phyloP scores from a whole-genome alignment of 2,797 vertebrate species.

The Benthosema pterotum region DNA sequence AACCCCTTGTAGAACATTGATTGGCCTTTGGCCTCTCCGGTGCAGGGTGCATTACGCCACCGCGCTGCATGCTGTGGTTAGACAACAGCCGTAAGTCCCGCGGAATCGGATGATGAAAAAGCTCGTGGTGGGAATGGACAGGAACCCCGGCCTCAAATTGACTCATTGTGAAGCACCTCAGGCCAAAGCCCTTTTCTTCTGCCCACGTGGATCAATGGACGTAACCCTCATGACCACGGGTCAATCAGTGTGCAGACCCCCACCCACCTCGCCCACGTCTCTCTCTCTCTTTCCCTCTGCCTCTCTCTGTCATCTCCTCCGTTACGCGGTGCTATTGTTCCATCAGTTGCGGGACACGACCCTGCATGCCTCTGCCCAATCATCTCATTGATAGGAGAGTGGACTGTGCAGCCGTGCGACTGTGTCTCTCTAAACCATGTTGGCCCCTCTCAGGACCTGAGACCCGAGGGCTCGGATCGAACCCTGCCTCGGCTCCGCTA shows the following conservation, averaged over 20 bases:
- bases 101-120: conserved; percentile 78
- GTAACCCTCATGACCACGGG: conserved; percentile 71
- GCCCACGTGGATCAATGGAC: conserved; percentile 71
- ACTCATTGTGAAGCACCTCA: conserved; percentile 77
- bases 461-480: conserved; percentile 74
- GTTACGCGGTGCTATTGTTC: conserved; percentile 66
- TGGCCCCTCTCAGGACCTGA: conserved; percentile 56
- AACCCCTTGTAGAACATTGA: conserved; percentile 74
- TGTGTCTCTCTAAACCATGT: conserved; percentile 51
- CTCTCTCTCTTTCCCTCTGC: conserved; percentile 24
- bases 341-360: conserved; percentile 65
- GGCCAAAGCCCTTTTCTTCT: conserved; percentile 65
- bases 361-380: conserved; percentile 69
- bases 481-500: conserved; percentile 62
- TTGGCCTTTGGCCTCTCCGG: conserved; percentile 74
- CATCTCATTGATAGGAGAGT: conserved; percentile 64
- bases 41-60: conserved; percentile 49
- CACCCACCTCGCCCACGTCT: conserved; percentile 25
- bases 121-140: conserved; percentile 67
- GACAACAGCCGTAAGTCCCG: conserved; percentile 75
- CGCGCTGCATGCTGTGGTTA: conserved; percentile 66
- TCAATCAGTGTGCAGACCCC: conserved; percentile 68
- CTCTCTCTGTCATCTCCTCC: conserved; percentile 61
- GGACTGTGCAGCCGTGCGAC: conserved; percentile 49
- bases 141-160: conserved; percentile 71